A percentile compares a stretch with the other conserved stretches of the same genome.
Conservation (phyloP, 2,888 invertebrate species). For the Silvanus unidentatus region DNA sequence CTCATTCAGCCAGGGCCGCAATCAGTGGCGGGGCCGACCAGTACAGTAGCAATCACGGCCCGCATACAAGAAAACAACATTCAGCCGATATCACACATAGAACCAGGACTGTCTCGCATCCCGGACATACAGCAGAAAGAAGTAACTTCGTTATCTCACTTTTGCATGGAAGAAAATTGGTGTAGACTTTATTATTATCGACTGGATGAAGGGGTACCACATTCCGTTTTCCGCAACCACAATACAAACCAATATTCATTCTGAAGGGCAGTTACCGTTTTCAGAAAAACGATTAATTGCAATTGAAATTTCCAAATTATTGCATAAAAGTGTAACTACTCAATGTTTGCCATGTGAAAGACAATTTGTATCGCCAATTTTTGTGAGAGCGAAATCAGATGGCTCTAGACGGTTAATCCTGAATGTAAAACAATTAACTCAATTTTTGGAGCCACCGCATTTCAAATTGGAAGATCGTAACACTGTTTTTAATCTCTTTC, state of each 20-base stretch:
- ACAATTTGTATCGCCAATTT: constrained; percentile 7
- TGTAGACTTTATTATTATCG: neutral
- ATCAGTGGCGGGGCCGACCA: no score
- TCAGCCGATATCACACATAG: no score
- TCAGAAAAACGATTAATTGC: neutral
- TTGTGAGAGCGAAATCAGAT: constrained; percentile 14
- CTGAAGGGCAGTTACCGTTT: no score
- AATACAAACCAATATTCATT: no score
- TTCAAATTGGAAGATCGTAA: constrained; percentile 26
- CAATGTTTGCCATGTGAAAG: neutral
- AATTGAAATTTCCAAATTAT: neutral
- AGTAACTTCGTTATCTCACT: no score
- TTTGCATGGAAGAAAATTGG: no score
- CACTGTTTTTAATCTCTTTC: constrained; percentile 18
- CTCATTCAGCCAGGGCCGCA: no score
- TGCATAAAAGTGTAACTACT: neutral
- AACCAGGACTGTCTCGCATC: neutral
- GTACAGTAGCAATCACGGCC: no score
- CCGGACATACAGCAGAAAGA: no score
- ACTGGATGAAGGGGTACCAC: constrained; percentile 5
- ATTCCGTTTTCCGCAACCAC: neutral
- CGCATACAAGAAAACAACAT: no score
- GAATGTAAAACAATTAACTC: constrained; percentile 23
- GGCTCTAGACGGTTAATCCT: constrained; percentile 15
- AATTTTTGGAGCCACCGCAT: constrained; percentile 18